Conservation (phyloP, 2,797 vertebrate genomes). For the Spea hammondii region DNA sequence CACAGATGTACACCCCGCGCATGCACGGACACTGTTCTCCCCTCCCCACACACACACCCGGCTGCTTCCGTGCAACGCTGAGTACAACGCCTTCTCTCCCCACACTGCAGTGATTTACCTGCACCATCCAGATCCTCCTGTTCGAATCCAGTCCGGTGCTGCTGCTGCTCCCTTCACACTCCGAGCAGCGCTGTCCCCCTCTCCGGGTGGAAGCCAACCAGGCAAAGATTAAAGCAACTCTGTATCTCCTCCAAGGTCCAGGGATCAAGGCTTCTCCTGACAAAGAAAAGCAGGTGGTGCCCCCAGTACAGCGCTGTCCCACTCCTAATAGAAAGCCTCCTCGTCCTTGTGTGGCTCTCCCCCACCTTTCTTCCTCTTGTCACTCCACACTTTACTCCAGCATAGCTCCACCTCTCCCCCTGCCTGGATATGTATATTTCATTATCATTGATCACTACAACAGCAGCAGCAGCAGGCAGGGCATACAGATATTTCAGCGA, state of each 20-base stretch:
- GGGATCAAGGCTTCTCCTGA: slow-evolving; percentile 26
- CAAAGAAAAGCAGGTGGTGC: slow-evolving; percentile 45
- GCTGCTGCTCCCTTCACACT: not conserved
- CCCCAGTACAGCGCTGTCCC: slow-evolving; percentile 24
- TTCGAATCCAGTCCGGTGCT: not conserved
- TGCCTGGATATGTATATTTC: slow-evolving; percentile 8
- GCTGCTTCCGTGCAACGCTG: not conserved
- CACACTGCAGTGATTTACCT: slow-evolving; percentile 40
- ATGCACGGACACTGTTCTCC: no score
- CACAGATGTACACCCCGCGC: no score
- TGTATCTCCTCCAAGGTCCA: not conserved
- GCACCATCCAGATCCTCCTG: slow-evolving; percentile 46
- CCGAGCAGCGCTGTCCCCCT: slow-evolving; percentile 11
- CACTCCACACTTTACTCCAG: not conserved
- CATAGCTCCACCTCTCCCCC: slow-evolving; percentile 27
- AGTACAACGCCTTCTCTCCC: slow-evolving; percentile 5
- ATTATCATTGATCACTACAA: not conserved
- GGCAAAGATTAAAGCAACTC: not conserved
- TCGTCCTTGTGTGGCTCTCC: slow-evolving; percentile 4
- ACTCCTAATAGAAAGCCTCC: slow-evolving; percentile 25
- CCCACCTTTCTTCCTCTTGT: slow-evolving; percentile 27
- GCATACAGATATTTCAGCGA: not conserved
- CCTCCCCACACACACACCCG: no score
- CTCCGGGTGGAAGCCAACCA: not conserved
- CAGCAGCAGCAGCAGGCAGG: not conserved